These are phyloP conservation scores for Galbula dea DNA, from an alignment of 2,113 vertebrate genomes.

Conservation along the genomic window DNA sequence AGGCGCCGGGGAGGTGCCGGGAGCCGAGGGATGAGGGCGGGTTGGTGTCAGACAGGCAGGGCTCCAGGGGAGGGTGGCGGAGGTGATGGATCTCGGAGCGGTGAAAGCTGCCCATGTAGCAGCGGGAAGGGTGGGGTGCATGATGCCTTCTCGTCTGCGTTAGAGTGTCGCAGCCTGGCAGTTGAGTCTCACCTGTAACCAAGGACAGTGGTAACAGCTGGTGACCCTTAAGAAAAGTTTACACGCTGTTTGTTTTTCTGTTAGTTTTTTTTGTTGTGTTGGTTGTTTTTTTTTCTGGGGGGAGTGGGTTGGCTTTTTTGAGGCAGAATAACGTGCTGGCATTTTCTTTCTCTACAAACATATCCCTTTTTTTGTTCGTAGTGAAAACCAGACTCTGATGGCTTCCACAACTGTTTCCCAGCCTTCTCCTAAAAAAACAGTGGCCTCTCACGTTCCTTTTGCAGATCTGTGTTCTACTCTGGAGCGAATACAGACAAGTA, in stretches of 20 bases:
- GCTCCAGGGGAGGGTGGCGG: too few relatives aligned
- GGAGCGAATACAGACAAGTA: conserved; percentile 89
- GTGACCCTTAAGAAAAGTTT: too few relatives aligned
- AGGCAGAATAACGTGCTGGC: accelerated
- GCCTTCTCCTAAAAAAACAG: conserved; percentile 56
- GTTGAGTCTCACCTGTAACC: background rate
- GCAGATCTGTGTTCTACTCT: conserved; percentile 85
- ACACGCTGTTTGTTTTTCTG: too few relatives aligned
- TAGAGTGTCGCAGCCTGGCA: background rate
- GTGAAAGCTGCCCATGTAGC: background rate
- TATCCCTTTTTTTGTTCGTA: background rate
- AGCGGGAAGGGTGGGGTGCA: too few relatives aligned
- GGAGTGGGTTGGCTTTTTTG: background rate
- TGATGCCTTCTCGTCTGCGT: accelerated
- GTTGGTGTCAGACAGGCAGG: background rate
- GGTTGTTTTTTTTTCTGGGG: too few relatives aligned
- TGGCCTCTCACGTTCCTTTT: conserved; percentile 91
- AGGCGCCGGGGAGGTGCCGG: background rate
- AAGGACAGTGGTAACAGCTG: accelerated
- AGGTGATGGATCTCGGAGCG: accelerated
- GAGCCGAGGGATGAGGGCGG: too few relatives aligned
- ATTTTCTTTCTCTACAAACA: background rate
- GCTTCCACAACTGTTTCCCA: conserved; percentile 53
- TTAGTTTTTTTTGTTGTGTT: too few relatives aligned
- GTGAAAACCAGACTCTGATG: conserved; percentile 40